Evolutionary conservation across 2,113 vertebrate genomes (phyloP), one percentile per base, ranked within the genome.

Genomic region (Urocolius indicus): DNA sequence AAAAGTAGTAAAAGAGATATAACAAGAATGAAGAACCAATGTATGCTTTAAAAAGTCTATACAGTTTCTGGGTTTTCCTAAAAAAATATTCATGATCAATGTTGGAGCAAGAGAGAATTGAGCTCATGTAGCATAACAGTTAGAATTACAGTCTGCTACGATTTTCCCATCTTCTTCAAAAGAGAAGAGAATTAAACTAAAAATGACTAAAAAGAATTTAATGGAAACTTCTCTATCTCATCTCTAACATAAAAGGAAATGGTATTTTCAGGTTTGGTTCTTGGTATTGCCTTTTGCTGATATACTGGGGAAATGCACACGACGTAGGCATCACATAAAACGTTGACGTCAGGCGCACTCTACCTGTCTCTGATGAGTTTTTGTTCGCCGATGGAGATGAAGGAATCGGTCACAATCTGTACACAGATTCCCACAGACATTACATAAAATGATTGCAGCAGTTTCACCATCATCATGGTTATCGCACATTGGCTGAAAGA

Each of bases 401-500:
- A 99, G 99, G 97, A 99, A 99, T 74, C 99, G 97, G 96, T 99
- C 99, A 43, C 99, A 99, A 95, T 99, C 99, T 12, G 99, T 99
- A 94, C 99, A 99, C 41, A 99, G 97, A 97, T 99, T 99, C 46
- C 99, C 99, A 95, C 99, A 99, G 66, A 98, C 65, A 48, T 99
- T 99, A 95, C 99, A 99, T 51, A 99, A 96, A 97, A 99, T 99
- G 95, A 99, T 99, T 71, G 99, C 99, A 18, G 99, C 99, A 7
- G 99, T 99, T 98, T 99, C 99, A 9, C 99, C 99, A 41, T 99
- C 99, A 38, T 99, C 99, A 36, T 99, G 99, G 96, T 99, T 99
- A 98, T 99, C 99, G 85, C 99, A 99, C 99, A 99, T 99, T 21
- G 99, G 99, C 99, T 99, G 95, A 34, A 63, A 82, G 13, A n/a